Conservation (phyloP, 2,113 vertebrate species). For the Hippoglossus stenolepis region DNA sequence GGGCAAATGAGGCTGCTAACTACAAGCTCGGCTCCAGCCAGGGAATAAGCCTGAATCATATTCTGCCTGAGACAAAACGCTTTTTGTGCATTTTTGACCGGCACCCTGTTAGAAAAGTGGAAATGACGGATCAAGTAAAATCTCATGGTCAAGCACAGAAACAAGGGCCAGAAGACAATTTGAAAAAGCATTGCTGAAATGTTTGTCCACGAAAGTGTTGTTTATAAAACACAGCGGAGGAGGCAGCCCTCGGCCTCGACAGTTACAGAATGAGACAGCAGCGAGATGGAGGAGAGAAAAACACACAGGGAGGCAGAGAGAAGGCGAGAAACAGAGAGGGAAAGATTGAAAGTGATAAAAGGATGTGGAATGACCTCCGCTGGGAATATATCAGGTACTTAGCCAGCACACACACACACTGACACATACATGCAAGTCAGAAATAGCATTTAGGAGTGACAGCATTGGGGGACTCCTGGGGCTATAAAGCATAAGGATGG, state of each 20-base stretch:
- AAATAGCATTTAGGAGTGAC: conserved; percentile 41
- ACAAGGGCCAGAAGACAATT: conserved; percentile 10
- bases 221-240: conserved; percentile 32
- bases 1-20: conserved; percentile 22
- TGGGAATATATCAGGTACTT: conserved; percentile 37
- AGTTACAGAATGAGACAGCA: conserved; percentile 34
- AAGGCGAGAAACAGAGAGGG: neutral
- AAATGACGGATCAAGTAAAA: conserved; percentile 27
- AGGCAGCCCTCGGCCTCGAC: conserved; percentile 40
- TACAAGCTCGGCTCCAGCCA: conserved; percentile 1
- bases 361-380: conserved; percentile 36
- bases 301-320: conserved; percentile 6
- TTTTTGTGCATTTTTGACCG: conserved; percentile 1
- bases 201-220: conserved; percentile 44
- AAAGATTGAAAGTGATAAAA: conserved; percentile 54
- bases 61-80: neutral
- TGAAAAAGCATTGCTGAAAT: conserved; percentile 24
- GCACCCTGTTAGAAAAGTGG: neutral
- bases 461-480: conserved; percentile 35
- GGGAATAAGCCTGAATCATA: conserved; percentile 8
- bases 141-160: conserved; percentile 6
- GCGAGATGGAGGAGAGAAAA: conserved; percentile 30
- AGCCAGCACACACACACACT: neutral
- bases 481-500: conserved; percentile 32
- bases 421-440: conserved; percentile 19